Evolutionary conservation across 2,888 invertebrate genomes (phyloP), one percentile per base, ranked within the genome.

Genomic region (Phyllotreta striolata): DNA sequence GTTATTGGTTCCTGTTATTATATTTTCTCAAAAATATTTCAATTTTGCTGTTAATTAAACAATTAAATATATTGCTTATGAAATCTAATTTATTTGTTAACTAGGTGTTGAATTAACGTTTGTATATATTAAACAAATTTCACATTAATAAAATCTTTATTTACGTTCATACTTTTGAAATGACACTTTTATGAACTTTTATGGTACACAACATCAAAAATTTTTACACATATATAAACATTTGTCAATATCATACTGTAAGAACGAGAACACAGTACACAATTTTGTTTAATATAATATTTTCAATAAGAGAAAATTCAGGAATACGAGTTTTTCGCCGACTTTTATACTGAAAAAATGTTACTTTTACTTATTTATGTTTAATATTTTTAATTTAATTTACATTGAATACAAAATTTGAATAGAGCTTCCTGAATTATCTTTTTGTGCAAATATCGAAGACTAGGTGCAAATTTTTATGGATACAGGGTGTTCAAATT

Each of bases 191-290:
- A 58, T 51, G 58, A 62, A 66, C 66, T 62, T 62, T 59, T 64
- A 67, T 67, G 51, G 51, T 62, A 67, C 62, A 67, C 67, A 62
- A 64, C 67, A 67, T 64, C 67, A 64, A 67, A 67, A 64, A 58
- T 49, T 62, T 64, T 61, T 64, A 66, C 58, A 64, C 49, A 55
- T 57, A 59, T 61, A 59, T 62, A 62, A 62, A 58, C 61, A 62
- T 62, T 56, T 62, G 37, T 56, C 12, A 56, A 57, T 56, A 59
- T 63, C 35, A 44, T 47, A 63, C 51, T 55, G 49, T 49, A 62
- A 62, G 55, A 66, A 65, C 57, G 52, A 44, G 60, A 61, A 65
- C 58, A 66, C 51, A 62, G 52, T 64, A 64, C 63, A 66, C 60
- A 54, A 57, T 49, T 55, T 51, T 24, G 24, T 55, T 54, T 47